Conservation (phyloP, 2,113 vertebrate species). For the Artemisiospiza belli region DNA sequence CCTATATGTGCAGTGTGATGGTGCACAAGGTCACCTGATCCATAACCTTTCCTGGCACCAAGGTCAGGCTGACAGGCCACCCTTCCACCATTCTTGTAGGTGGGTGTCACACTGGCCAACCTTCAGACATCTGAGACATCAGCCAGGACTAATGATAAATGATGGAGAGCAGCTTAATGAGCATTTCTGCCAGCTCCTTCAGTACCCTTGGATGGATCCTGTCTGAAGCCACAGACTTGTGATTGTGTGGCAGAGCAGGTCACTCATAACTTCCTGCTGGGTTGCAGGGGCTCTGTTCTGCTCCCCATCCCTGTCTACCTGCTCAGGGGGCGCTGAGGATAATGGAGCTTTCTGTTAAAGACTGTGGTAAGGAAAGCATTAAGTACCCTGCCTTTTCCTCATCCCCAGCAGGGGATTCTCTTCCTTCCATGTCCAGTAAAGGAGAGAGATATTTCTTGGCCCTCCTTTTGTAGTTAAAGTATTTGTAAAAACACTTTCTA, state of each 20-base stretch:
- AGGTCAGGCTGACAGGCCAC: not conserved
- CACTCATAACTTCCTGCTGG: not conserved
- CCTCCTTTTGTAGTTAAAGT: not conserved
- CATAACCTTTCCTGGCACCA: too few relatives aligned
- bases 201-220: not conserved
- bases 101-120: not conserved
- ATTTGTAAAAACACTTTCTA: not conserved
- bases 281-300: not conserved
- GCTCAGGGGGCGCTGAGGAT: not conserved
- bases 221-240: not conserved
- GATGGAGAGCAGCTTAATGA: not conserved
- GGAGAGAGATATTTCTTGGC: not conserved
- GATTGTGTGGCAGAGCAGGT: not conserved
- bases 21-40: too few relatives aligned
- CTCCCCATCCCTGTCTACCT: not conserved
- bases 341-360: not conserved
- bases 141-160: not conserved
- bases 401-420: not conserved
- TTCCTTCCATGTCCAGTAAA: not conserved
- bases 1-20: too few relatives aligned
- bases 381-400: not conserved
- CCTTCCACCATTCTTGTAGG: not conserved
- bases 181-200: not conserved
- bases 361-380: not conserved
- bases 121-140: not conserved